A percentile compares a stretch with the other conserved stretches of the same genome.
phyloP scores from a whole-genome alignment of 2,888 invertebrate genomes.

The Parnassius glacialis region DNA sequence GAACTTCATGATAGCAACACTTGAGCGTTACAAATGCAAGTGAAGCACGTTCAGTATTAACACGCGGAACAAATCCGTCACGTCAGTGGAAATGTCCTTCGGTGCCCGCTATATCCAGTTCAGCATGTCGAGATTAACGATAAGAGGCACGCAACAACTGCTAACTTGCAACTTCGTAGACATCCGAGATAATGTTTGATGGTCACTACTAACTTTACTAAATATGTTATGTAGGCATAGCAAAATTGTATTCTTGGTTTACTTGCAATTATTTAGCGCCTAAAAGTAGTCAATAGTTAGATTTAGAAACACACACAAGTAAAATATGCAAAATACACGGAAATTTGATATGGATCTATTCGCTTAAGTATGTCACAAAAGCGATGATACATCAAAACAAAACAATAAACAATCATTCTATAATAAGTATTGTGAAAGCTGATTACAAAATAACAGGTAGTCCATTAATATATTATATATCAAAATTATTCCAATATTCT shows the following conservation, averaged over 20 bases:
- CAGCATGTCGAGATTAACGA: conserved; percentile 18
- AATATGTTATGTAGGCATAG: too few relatives aligned
- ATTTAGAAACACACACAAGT: too few relatives aligned
- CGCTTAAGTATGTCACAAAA: too few relatives aligned
- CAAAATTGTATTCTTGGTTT: too few relatives aligned
- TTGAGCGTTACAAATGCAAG: neutral
- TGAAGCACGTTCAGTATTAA: conserved; percentile 4
- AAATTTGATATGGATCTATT: neutral
- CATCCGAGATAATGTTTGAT: neutral
- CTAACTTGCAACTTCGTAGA: neutral
- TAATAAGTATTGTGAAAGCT: too few relatives aligned
- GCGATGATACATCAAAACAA: too few relatives aligned
- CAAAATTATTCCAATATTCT: too few relatives aligned
- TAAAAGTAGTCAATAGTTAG: too few relatives aligned
- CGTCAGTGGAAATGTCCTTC: conserved; percentile 15
- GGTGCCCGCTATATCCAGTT: conserved; percentile 3
- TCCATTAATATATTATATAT: too few relatives aligned
- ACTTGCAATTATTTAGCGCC: too few relatives aligned
- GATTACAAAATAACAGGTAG: too few relatives aligned
- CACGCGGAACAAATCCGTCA: conserved; percentile 13
- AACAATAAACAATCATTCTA: too few relatives aligned
- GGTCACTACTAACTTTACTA: neutral
- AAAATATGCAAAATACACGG: neutral
- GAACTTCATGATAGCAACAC: conserved; percentile 8
- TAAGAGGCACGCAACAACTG: conserved; percentile 16